Evolutionary conservation across 2,797 vertebrate genomes (phyloP), one percentile per base, ranked within the genome.

Genomic region (Echiichthys vipera): DNA sequence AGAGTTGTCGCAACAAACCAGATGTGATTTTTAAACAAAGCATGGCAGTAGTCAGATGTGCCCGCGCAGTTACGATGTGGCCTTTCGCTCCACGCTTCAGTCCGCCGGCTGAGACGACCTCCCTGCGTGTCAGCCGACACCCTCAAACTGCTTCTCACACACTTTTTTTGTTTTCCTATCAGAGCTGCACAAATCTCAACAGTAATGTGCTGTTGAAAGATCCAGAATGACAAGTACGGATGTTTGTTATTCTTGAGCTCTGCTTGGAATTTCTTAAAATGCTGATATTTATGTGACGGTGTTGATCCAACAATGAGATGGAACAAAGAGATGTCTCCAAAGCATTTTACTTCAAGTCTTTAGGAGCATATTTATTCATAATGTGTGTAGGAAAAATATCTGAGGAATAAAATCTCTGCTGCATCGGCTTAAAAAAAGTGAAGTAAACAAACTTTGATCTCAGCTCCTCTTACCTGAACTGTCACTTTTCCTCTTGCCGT

Each of bases 401-500:
- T 7, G 22, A 65, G 24, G 59, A 56, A 37, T 20, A 15, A 55
- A 74, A 68, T 25, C 14, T 29, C 7, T 17, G 22, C 20, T 3
- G 15, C 10, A 8, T 2, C 0, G 15, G 50, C 8, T 1, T 37
- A n/a, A n/a, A 20, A 56, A 67, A 27, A 3, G 9, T 7, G 3
- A 30, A 24, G 30, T 13, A 13, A 47, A 43, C 27, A 11, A 53
- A 32, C 1, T 53, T 8, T 9, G 7, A 10, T 14, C 46, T 27
- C n/a, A 4, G 5, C 25, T 37, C 50, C 1, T 79, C 93, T 95
- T 95, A 99, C 98, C 98, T 96, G 97, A 98, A 84, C 97, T 98
- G 92, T 99, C 97, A 91, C 97, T 97, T 94, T 98, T 98, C 89
- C 97, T 95, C 83, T 99, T 99, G 83, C 93, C 80, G 54, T 91